Evolutionary conservation across 2,113 vertebrate genomes (phyloP), one percentile per base, ranked within the genome.

Genomic region (Pygoscelis antarcticus): DNA sequence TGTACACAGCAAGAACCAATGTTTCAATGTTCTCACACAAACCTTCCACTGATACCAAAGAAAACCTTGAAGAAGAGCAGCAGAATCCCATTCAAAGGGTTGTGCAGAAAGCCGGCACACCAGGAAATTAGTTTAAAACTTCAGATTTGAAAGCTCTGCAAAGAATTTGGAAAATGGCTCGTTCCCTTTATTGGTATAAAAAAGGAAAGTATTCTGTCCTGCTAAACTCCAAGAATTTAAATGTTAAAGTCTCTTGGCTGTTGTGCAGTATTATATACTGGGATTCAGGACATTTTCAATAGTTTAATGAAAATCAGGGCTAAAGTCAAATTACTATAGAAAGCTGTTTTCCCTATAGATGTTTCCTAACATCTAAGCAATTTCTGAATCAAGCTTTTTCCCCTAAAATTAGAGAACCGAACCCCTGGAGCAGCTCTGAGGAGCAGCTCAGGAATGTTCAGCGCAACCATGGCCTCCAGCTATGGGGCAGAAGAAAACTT

Each of bases 401-500:
- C 21, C 47, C 20, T 68, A 51, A 77, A 80, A 87, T 72, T 82
- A 74, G 42, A 54, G 72, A 94, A 86, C 22, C 1, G 15, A 90
- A 80, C 83, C 46, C n/a, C 80, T 91, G 80, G 74, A 96, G 27
- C 71, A 54, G 23, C 23, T 92, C 69, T 85, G 89, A 13, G 57
- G 42, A 92, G 49, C 55, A 89, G 75, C 77, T 83, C 44, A 85
- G 81, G 87, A 95, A 90, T 93, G 74, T 90, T 90, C 51, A 89
- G 66, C 3, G 4, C 47, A 92, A 66, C 88, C 83, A 74, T 69
- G 84, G 66, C 89, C 74, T 94, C 71, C 69, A 90, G 82, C 82
- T 75, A 88, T 52, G 79, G 79, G 82, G 83, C 68, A 92, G 78
- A 88, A 94, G 76, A 93, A 64, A 97, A 96, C 60, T 69, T 94